Evolutionary conservation across 23 tunicate genomes (phyloP), one percentile per base, ranked within the genome.

Genomic region (Corella eumyota): DNA sequence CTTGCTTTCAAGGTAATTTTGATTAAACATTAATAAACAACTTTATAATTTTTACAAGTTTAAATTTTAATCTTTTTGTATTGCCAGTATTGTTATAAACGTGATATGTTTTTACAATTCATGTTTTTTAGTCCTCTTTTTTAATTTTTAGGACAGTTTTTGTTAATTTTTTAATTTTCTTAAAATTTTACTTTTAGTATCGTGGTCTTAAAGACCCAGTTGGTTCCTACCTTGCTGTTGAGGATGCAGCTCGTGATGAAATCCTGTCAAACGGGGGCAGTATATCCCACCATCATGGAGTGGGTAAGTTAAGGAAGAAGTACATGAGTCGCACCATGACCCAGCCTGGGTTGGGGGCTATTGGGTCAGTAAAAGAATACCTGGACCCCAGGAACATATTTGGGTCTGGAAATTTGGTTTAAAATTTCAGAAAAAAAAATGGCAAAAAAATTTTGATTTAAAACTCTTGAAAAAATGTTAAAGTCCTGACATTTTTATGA

Each of bases 171-270:
- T n/a, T n/a, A n/a, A n/a, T n/a, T n/a, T n/a, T n/a, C n/a, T n/a
- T n/a, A n/a, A n/a, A n/a, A n/a, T n/a, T n/a, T n/a, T n/a, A n/a
- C 23, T 19, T 52, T 50, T 60, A 79, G 85, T 88, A 88, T 63
- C 73, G 88, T 0, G 96, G 96, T 1, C 54, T 88, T 22, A 27
- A 70, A 2, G 70, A 88, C 34, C 96, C 96, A 0, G 72, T 88
- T 36, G 67, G 31, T n/a, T 50, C 72, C 2, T 88, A 88, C 70
- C 26, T 72, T 23, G 77, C 71, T 6, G 75, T 88, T 21, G 96
- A 88, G 59, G 64, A 88, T 58, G 87, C 87, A 1, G 96, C 96
- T 0, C 71, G 96, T 1, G 96, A 88, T 52, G 96, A 88, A 53
- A 77, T 88, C 7, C 48, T 88, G 30, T 55, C 81, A 31, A 74